phyloP scores from a whole-genome alignment of 1,140 invertebrate species.

The Drosophila subobscura region DNA sequence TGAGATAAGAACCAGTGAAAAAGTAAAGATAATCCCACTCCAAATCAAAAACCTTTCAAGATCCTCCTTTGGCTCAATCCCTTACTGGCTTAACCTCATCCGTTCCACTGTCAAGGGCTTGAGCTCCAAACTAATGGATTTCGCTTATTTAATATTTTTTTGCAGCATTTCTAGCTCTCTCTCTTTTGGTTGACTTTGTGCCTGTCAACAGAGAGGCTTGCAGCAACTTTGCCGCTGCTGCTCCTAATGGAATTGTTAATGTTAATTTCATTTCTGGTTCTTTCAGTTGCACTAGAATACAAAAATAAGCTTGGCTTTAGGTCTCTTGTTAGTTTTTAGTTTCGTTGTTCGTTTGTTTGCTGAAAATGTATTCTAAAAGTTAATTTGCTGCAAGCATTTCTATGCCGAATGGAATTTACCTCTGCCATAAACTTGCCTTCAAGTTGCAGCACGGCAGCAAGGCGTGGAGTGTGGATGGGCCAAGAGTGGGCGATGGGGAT shows the following conservation, averaged over 20 bases:
- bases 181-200: constrained; percentile 3
- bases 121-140: not conserved
- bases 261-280: constrained; percentile 39
- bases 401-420: constrained; percentile 42
- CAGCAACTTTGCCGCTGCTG: constrained; percentile 27
- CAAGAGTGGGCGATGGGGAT: not conserved
- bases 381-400: constrained; percentile 37
- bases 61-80: too few relatives aligned
- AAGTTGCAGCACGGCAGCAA: constrained; percentile 44
- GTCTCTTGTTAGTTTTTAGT: constrained; percentile 27
- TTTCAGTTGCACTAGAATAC: constrained; percentile 18
- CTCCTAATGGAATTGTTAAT: constrained; percentile 77
- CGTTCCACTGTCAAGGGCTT: not conserved
- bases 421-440: constrained; percentile 31
- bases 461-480: constrained; percentile 8
- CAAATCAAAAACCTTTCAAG: too few relatives aligned
- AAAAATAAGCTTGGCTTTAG: constrained; percentile 7
- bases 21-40: too few relatives aligned
- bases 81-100: not conserved
- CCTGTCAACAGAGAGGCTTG: constrained; percentile 61
- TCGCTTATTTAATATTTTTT: too few relatives aligned
- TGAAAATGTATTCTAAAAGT: constrained; percentile 44
- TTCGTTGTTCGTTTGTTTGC: constrained; percentile 27
- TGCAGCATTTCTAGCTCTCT: not conserved
- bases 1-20: too few relatives aligned